Percentiles rank a stretch among this genome's conserved stretches.
These are phyloP conservation scores for Gastrophryne carolinensis DNA, from an alignment of 2,797 vertebrate genomes.

Conservation along the genomic window DNA sequence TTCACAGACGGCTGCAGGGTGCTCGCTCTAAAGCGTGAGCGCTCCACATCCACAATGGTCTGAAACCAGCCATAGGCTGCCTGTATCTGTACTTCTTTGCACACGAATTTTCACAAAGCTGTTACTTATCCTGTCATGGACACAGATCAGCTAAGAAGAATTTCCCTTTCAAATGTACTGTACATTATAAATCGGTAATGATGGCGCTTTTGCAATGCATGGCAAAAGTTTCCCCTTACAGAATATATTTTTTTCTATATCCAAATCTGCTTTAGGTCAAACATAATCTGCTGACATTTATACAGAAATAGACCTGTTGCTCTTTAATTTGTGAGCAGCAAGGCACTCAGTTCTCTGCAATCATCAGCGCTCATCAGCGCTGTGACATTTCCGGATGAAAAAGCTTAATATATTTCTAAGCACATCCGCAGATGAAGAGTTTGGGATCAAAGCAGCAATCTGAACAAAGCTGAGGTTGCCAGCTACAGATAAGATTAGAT, in stretches of 20 bases:
- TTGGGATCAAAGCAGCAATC: conserved; percentile 24
- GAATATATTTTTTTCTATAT: not conserved
- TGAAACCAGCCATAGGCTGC: no score
- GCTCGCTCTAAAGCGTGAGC: no score
- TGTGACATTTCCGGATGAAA: conserved; percentile 45
- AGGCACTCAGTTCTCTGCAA: conserved; percentile 29
- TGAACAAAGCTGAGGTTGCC: conserved; percentile 43
- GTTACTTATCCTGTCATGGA: no score
- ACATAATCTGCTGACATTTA: not conserved
- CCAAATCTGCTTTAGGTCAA: not conserved
- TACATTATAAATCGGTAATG: no score
- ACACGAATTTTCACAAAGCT: no score
- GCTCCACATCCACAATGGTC: no score
- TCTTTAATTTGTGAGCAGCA: not conserved
- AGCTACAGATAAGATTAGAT: conserved; percentile 37
- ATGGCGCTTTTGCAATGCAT: no score
- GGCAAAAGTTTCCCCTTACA: not conserved
- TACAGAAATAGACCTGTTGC: not conserved
- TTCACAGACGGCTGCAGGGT: no score
- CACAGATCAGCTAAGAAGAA: no score
- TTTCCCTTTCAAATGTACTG: no score
- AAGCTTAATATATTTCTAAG: conserved; percentile 40
- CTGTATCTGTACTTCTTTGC: no score
- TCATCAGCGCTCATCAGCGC: conserved; percentile 29
- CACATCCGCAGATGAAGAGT: conserved; percentile 29